phyloP scores from a whole-genome alignment of 2,113 vertebrate genomes.

The human region DNA sequence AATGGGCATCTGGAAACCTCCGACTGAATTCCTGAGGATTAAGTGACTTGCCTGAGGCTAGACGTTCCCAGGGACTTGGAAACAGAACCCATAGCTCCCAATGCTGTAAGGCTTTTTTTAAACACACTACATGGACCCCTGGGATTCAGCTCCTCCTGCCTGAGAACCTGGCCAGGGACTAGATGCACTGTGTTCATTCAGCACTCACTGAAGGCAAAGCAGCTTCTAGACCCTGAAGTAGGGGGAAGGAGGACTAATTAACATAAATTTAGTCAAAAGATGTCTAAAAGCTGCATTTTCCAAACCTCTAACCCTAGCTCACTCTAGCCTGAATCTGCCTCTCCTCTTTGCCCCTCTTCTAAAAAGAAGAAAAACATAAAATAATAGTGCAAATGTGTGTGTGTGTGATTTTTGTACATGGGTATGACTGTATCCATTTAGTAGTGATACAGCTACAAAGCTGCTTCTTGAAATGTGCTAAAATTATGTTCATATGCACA shows the following conservation, averaged over 20 bases:
- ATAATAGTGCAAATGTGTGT: no score
- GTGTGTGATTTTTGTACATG: neutral
- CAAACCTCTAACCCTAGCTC: neutral
- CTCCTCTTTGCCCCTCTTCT: neutral
- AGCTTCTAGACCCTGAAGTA: neutral
- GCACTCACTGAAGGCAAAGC: neutral
- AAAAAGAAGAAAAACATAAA: neutral
- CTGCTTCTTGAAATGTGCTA: neutral
- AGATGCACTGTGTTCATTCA: fast-evolving
- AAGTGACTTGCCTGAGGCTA: neutral
- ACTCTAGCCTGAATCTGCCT: neutral
- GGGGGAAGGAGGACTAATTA: fast-evolving
- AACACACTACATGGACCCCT: neutral
- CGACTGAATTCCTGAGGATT: neutral
- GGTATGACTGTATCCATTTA: neutral
- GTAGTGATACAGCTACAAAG: neutral
- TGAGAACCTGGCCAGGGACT: neutral
- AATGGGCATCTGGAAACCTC: neutral
- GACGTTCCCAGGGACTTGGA: neutral
- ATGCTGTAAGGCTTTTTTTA: neutral
- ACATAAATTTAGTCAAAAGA: neutral
- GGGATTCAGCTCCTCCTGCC: neutral
- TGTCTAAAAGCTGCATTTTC: neutral
- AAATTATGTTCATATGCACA: neutral
- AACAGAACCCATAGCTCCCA: neutral